Conservation (phyloP, 2,113 vertebrate genomes). For the Pomatorhinus ruficollis region DNA sequence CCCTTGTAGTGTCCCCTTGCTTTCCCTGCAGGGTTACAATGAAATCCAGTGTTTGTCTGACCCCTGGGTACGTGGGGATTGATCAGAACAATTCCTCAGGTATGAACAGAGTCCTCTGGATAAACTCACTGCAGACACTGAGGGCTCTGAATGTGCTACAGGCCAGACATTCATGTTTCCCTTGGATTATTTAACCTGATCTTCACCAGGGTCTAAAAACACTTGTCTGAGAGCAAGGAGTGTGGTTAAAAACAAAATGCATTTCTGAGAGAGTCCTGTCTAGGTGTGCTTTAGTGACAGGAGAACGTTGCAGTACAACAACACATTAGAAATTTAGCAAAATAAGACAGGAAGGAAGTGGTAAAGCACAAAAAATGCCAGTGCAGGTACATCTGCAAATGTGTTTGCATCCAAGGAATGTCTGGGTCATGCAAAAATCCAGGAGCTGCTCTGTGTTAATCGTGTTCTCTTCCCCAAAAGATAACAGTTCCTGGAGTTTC, state of each 20-base stretch:
- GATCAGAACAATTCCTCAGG: constrained; percentile 69
- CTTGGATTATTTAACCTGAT: constrained; percentile 45
- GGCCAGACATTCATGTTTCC: constrained; percentile 44
- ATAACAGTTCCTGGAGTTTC: neutral
- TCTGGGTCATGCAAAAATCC: neutral
- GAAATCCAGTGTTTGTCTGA: constrained; percentile 37
- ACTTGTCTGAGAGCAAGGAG: neutral
- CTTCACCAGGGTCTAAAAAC: neutral
- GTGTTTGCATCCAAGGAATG: neutral
- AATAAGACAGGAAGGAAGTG: neutral
- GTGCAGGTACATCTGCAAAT: rapidly evolving
- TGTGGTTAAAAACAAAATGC: constrained; percentile 33
- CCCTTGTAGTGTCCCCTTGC: neutral
- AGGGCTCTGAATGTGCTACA: constrained; percentile 17
- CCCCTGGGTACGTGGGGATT: neutral
- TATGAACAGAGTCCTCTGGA: constrained; percentile 54
- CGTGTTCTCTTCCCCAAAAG: neutral
- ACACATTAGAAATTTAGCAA: neutral
- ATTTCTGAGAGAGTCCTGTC: neutral
- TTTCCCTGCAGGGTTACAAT: neutral
- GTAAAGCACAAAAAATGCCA: neutral
- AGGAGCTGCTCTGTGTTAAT: neutral
- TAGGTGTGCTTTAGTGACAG: neutral
- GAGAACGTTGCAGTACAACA: neutral
- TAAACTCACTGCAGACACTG: constrained; percentile 41